Conservation (phyloP, 2,888 invertebrate genomes). For the Lacanobia wlatinum region DNA sequence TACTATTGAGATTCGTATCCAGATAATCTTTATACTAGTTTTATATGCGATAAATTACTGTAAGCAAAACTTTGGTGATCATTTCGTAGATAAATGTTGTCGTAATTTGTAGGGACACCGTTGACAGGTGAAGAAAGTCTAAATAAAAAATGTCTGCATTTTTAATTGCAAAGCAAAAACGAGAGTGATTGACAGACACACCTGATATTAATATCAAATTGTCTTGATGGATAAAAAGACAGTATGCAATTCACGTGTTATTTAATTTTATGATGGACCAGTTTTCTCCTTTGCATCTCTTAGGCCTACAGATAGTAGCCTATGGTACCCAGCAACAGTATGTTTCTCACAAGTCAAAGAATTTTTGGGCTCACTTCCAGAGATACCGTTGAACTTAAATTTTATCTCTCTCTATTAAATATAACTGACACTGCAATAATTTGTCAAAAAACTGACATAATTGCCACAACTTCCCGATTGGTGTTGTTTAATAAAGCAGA, state of each 20-base stretch:
- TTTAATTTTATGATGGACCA: background rate
- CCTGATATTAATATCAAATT: background rate
- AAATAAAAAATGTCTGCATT: conserved; percentile 48
- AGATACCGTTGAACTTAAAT: too few relatives aligned
- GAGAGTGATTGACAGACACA: background rate
- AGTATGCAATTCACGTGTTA: too few relatives aligned
- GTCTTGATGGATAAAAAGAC: background rate
- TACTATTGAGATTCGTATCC: conserved; percentile 83
- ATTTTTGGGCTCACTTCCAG: background rate
- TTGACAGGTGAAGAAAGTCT: conserved; percentile 83
- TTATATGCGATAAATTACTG: conserved; percentile 88
- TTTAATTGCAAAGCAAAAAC: conserved; percentile 27
- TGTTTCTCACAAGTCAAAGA: background rate
- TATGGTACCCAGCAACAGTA: background rate
- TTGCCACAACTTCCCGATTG: too few relatives aligned
- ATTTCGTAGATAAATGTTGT: conserved; percentile 78
- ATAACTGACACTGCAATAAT: too few relatives aligned
- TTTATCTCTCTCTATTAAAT: too few relatives aligned
- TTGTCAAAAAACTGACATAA: too few relatives aligned
- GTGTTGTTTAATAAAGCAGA: too few relatives aligned
- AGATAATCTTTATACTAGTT: conserved; percentile 88
- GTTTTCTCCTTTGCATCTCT: background rate
- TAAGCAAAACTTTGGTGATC: conserved; percentile 81
- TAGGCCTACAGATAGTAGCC: too few relatives aligned
- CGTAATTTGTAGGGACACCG: conserved; percentile 82